Evolutionary conservation across 2,888 invertebrate species (phyloP).

Genomic region (Ctena decussata): DNA sequence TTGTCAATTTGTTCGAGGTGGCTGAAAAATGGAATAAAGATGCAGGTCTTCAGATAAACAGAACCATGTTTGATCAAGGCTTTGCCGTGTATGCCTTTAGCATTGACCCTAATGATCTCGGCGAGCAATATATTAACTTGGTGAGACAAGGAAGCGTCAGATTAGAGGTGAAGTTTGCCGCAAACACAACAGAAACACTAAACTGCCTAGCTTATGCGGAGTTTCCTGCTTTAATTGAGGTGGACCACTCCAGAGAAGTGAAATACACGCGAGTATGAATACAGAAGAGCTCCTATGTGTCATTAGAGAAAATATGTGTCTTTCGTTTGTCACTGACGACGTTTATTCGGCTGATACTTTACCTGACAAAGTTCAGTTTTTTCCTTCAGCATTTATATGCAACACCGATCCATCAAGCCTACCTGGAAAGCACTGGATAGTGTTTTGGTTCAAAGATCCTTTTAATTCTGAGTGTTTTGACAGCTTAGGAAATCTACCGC

Average conservation of each 20-base stretch:
- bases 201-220: conserved; percentile 18
- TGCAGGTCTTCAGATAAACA: conserved; percentile 6
- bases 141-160: conserved; percentile 17
- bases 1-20: conserved; percentile 30
- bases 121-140: conserved; percentile 24
- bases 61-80: conserved; percentile 18
- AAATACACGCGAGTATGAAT: conserved; percentile 25
- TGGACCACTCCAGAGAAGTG: conserved; percentile 23
- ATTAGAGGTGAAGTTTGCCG: conserved; percentile 35
- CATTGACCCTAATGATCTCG: conserved; percentile 11
- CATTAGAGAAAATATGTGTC: neutral
- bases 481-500: conserved; percentile 25
- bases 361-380: neutral
- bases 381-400: conserved; percentile 15
- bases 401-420: conserved; percentile 27
- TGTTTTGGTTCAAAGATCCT: conserved; percentile 1
- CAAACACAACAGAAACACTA: neutral
- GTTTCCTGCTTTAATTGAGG: conserved; percentile 19
- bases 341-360: neutral
- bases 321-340: neutral
- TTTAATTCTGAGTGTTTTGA: conserved; percentile 10
- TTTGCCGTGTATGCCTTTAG: conserved; percentile 28
- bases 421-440: conserved; percentile 23
- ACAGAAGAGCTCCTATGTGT: neutral
- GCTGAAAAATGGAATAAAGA: conserved; percentile 35